Conservation (phyloP, 2,113 vertebrate genomes). For the Epinephelus fuscoguttatus region DNA sequence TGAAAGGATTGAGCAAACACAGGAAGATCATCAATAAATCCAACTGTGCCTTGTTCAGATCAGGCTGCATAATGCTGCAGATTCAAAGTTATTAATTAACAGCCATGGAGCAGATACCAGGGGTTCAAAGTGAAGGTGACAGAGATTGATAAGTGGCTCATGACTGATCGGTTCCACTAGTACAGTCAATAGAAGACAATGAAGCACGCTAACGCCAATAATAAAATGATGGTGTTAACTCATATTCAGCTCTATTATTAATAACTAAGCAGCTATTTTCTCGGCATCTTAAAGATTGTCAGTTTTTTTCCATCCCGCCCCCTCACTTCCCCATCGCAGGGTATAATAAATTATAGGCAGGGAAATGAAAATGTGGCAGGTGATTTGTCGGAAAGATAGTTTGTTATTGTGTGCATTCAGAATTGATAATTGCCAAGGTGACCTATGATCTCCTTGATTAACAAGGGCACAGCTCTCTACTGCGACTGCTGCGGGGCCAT, state of each 20-base stretch:
- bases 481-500: conserved; percentile 42
- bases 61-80: not conserved
- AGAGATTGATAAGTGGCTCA: conserved; percentile 49
- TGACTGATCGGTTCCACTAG: conserved; percentile 55
- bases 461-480: conserved; percentile 59
- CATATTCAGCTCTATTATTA: conserved; percentile 69
- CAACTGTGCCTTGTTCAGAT: conserved; percentile 13
- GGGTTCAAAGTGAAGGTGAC: conserved; percentile 50
- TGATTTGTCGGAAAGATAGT: conserved; percentile 79
- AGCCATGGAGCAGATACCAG: conserved; percentile 5
- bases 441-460: conserved; percentile 78
- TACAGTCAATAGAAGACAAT: conserved; percentile 49
- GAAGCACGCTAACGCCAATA: conserved; percentile 45
- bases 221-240: conserved; percentile 59
- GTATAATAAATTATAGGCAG: conserved; percentile 72
- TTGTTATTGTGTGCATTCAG: conserved; percentile 77
- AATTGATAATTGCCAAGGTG: conserved; percentile 78
- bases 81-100: conserved; percentile 22
- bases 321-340: conserved; percentile 50
- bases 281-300: conserved; percentile 61
- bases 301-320: conserved; percentile 31
- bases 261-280: conserved; percentile 65
- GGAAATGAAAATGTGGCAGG: conserved; percentile 68
- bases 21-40: conserved; percentile 57
- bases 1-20: conserved; percentile 55